Evolutionary conservation across 2,888 invertebrate species (phyloP).

Genomic region (Neoascia interrupta): DNA sequence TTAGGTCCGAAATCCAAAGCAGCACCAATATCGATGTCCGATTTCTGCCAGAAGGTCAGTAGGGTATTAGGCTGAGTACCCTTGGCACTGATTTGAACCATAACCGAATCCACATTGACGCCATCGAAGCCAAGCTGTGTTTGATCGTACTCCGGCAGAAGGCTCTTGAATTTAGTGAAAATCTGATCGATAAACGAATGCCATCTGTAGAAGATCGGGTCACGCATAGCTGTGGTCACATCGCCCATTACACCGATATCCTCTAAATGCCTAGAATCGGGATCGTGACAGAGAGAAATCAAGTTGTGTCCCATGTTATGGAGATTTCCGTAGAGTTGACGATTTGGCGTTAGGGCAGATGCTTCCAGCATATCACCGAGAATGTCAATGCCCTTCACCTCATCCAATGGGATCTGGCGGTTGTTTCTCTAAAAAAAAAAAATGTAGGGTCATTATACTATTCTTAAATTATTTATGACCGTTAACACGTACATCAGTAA

Average conservation of each 20-base stretch:
- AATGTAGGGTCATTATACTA: background rate
- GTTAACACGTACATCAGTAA: slow-evolving; percentile 81
- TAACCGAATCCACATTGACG: slow-evolving; percentile 70
- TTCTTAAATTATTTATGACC: no score
- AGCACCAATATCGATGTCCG: slow-evolving; percentile 88
- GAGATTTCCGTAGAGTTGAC: slow-evolving; percentile 86
- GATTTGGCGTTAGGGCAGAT: slow-evolving; percentile 84
- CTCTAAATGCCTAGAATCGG: slow-evolving; percentile 86
- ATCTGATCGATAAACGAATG: slow-evolving; percentile 88
- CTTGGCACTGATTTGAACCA: slow-evolving; percentile 71
- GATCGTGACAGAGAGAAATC: slow-evolving; percentile 89
- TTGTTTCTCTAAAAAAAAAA: slow-evolving; percentile 71
- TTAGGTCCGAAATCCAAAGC: slow-evolving; percentile 90
- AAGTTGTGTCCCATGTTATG: slow-evolving; percentile 92
- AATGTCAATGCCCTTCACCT: slow-evolving; percentile 86
- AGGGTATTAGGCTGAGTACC: slow-evolving; percentile 81
- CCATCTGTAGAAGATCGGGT: slow-evolving; percentile 93
- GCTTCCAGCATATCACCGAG: slow-evolving; percentile 90
- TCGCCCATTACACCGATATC: slow-evolving; percentile 89
- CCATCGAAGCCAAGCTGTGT: slow-evolving; percentile 52
- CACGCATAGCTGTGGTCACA: slow-evolving; percentile 91
- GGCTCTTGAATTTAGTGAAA: slow-evolving; percentile 86
- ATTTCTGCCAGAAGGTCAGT: slow-evolving; percentile 89
- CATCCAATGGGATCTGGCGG: slow-evolving; percentile 74
- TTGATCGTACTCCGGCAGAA: slow-evolving; percentile 81